A percentile compares a stretch with the other conserved stretches of the same genome.
Evolutionary conservation across 2,113 vertebrate genomes (phyloP).

Genomic region (Todiramphus chloris): DNA sequence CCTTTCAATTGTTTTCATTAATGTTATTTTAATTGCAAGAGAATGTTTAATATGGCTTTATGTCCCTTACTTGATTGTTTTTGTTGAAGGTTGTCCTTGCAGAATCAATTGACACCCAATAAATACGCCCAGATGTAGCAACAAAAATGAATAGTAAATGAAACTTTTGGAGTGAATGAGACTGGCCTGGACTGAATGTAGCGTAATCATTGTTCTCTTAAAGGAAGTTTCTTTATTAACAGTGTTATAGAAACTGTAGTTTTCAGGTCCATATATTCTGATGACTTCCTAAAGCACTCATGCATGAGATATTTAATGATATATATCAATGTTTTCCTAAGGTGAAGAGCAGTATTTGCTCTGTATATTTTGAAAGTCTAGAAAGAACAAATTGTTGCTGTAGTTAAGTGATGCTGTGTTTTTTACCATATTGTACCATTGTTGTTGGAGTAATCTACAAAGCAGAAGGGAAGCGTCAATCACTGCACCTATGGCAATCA

Average conservation of each 20-base stretch:
- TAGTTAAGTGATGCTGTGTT: neutral
- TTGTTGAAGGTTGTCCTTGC: neutral
- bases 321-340: neutral
- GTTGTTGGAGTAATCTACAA: neutral
- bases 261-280: neutral
- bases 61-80: neutral
- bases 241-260: neutral
- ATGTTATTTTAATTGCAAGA: constrained; percentile 6
- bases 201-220: neutral
- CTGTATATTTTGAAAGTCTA: neutral
- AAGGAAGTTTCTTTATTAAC: neutral
- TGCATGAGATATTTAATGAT: neutral
- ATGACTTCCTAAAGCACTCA: neutral
- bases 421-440: neutral
- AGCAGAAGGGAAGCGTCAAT: neutral
- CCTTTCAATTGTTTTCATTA: constrained; percentile 7
- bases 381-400: neutral
- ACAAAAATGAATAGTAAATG: neutral
- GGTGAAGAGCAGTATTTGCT: neutral
- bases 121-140: neutral
- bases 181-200: neutral
- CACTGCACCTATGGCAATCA: neutral
- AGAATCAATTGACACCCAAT: constrained; percentile 4
- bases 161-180: neutral
- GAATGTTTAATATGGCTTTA: constrained; percentile 23